Evolutionary conservation across 2,797 vertebrate genomes (phyloP).

Genomic region (Scolopax bukidnonensis): DNA sequence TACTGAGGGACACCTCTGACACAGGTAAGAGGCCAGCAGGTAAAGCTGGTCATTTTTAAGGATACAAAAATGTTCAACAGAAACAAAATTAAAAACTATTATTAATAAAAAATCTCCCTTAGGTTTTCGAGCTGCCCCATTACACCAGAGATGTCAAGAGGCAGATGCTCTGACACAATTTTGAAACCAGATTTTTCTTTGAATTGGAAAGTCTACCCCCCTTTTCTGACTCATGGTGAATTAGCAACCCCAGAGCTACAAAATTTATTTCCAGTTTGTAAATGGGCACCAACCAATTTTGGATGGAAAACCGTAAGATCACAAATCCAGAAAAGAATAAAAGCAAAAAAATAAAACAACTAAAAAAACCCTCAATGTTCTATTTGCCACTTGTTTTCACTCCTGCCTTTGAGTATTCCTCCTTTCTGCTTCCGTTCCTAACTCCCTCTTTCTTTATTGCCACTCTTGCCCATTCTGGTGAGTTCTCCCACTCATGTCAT

Average conservation of each 20-base stretch:
- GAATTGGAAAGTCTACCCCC: not conserved
- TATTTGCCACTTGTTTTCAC: not conserved
- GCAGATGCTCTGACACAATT: not conserved
- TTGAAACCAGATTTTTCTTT: not conserved
- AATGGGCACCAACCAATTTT: not conserved
- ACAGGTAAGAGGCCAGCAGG: not conserved
- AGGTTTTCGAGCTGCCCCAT: not conserved
- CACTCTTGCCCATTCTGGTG: not conserved
- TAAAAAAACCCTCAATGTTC: rapidly evolving
- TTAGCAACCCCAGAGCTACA: not conserved
- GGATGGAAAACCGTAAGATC: not conserved
- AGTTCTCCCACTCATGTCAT: not conserved
- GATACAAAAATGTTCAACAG: not conserved
- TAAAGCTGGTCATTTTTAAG: not conserved
- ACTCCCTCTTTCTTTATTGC: not conserved
- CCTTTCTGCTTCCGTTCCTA: not conserved
- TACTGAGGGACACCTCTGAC: not conserved
- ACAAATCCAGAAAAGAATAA: not conserved
- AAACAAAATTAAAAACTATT: not conserved
- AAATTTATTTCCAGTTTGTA: not conserved
- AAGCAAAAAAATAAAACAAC: not conserved
- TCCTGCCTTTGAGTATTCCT: not conserved
- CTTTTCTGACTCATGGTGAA: not conserved
- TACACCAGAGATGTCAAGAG: not conserved
- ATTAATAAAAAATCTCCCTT: not conserved